Evolutionary conservation across 2,113 vertebrate species (phyloP).

Genomic region (Sprattus sprattus): DNA sequence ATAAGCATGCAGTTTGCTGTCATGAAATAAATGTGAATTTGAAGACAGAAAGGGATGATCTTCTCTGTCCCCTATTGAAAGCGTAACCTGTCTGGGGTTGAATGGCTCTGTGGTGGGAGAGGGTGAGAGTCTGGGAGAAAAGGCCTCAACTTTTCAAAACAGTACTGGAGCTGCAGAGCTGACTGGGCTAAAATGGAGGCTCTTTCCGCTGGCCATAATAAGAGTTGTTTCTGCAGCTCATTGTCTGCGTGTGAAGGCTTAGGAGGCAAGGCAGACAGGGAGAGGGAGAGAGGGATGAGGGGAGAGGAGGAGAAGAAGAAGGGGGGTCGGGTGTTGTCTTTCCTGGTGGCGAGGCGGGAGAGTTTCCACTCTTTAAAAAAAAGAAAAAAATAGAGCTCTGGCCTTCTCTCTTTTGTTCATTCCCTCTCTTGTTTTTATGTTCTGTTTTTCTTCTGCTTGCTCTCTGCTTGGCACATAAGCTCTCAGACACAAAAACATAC

Average conservation of each 20-base stretch:
- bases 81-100: background rate
- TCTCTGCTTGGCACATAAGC: background rate
- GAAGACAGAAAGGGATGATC: background rate
- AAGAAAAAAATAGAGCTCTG: background rate
- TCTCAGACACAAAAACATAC: background rate
- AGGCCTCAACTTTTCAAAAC: background rate
- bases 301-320: background rate
- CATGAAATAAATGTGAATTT: background rate
- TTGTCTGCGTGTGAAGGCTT: slow-evolving; percentile 17
- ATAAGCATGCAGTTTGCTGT: background rate
- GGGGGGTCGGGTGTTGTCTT: slow-evolving; percentile 11
- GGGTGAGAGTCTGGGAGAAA: background rate
- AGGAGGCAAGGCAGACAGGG: background rate
- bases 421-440: slow-evolving; percentile 25
- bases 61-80: background rate
- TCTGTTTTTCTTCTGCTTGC: slow-evolving; percentile 25
- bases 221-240: slow-evolving; percentile 8
- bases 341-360: slow-evolving; percentile 1
- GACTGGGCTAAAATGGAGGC: slow-evolving; percentile 11
- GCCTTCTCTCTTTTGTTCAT: background rate
- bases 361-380: background rate
- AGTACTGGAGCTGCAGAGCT: background rate
- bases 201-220: background rate
- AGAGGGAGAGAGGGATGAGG: background rate
- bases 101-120: background rate